Evolutionary conservation across 2,888 invertebrate species (phyloP).

Genomic region (Carterocephalus palaemon): DNA sequence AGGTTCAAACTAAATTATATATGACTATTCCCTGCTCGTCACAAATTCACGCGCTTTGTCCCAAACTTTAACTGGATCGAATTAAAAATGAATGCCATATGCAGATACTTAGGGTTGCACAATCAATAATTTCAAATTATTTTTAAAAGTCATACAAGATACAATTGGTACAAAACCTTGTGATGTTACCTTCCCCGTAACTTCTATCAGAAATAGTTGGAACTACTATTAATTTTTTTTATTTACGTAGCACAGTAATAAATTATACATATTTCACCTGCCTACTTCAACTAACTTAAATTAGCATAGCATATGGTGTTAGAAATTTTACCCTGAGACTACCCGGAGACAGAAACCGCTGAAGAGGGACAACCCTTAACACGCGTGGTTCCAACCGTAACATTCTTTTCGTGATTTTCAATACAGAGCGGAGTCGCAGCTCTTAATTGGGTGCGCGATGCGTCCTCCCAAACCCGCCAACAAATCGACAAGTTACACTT

Average conservation of each 20-base stretch:
- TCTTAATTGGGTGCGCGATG: conserved; percentile 14
- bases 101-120: conserved; percentile 35
- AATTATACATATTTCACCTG: too few species aligned
- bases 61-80: conserved; percentile 56
- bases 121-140: too few species aligned
- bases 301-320: too few species aligned
- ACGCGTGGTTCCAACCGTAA: conserved; percentile 20
- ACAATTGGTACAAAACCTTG: too few species aligned
- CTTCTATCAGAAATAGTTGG: too few species aligned
- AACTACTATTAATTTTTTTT: too few species aligned
- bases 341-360: too few species aligned
- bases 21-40: conserved; percentile 49
- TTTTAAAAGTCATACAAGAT: too few species aligned
- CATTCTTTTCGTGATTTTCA: conserved; percentile 12
- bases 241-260: too few species aligned
- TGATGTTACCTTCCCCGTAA: too few species aligned
- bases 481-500: conserved; percentile 14
- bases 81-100: conserved; percentile 60
- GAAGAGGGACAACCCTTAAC: conserved; percentile 25
- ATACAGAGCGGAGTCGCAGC: conserved; percentile 6
- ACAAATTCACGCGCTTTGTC: conserved; percentile 51
- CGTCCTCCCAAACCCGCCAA: conserved; percentile 3
- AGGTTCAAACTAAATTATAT: conserved; percentile 36
- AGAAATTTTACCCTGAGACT: too few species aligned
- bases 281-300: too few species aligned